Evolutionary conservation across 2,888 invertebrate species (phyloP), one percentile per base, ranked within the genome.

Genomic region (Camptogramma bilineatum): DNA sequence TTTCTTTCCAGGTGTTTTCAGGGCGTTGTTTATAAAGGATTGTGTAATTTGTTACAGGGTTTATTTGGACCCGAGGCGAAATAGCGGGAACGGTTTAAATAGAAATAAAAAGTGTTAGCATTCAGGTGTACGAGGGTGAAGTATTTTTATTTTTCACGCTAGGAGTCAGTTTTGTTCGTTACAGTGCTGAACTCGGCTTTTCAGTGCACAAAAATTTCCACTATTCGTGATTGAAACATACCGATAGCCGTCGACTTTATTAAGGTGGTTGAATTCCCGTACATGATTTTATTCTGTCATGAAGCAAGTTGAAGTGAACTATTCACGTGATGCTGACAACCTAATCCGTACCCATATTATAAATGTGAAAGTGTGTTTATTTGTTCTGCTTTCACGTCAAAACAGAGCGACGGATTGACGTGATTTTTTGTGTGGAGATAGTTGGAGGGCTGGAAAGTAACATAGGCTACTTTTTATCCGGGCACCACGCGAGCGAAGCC

Each of bases 1-100:
- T 64, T 70, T 72, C 67, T 64, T 68, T 67, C 58, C 69, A 69
- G 70, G 70, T 72, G 68, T 69, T 70, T 66, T 66, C 62, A 68
- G 63, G 64, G 54, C 62, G 46, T 66, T 72, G 72, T 72, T 72
- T 72, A 62, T 68, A 72, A 69, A 72, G 72, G 72, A 69, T 70
- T 68, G 69, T 69, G 70, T 69, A 69, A 72, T 72, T 70, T 68
- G 67, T 68, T 64, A 63, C 66, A 16, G 44, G 69, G 65, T 66
- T 66, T 71, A 66, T 64, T 69, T 60, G 55, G 16, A 53, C 48
- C 46, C 42, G 44, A 44, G 52, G 52, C 34, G 50, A 44, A 57
- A 52, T 28, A 50, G 51, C 21, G 21, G 17, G 8, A 39, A 42
- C 39, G 24, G 28, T 48, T 61, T 64, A 59, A 50, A 56, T 31